These are phyloP conservation scores for Ruditapes philippinarum DNA, from an alignment of 1,140 invertebrate genomes.

Conservation along the genomic window DNA sequence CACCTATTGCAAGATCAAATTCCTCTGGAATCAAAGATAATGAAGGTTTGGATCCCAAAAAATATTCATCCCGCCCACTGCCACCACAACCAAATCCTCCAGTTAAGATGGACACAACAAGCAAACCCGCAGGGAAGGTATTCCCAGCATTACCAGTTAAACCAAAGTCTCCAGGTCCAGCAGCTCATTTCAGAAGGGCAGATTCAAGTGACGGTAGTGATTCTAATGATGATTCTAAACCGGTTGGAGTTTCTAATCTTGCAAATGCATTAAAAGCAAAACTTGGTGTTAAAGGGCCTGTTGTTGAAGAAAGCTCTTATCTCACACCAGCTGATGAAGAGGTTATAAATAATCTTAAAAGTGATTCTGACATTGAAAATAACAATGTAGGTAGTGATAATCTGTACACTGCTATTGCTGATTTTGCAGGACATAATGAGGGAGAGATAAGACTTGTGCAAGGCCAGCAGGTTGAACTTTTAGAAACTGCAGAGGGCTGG, in stretches of 20 bases:
- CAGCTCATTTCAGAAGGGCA: neutral
- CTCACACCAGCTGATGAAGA: neutral
- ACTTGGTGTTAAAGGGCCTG: neutral
- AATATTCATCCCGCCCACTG: conserved; percentile 48
- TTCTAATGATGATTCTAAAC: neutral
- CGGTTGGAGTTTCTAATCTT: conserved; percentile 29
- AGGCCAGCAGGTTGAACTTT: conserved; percentile 64
- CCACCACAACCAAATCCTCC: conserved; percentile 41
- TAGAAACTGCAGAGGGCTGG: conserved; percentile 72
- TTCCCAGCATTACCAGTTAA: conserved; percentile 27
- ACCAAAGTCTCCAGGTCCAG: neutral
- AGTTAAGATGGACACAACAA: neutral
- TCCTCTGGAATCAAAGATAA: neutral
- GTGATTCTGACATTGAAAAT: conserved; percentile 39
- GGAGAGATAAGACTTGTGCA: conserved; percentile 57
- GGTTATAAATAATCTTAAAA: neutral
- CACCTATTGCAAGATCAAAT: neutral
- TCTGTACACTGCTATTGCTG: conserved; percentile 61
- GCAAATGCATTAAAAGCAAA: conserved; percentile 65
- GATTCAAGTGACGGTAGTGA: conserved; percentile 3
- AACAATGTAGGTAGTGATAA: conserved; percentile 47
- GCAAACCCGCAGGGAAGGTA: conserved; percentile 18
- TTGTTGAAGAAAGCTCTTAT: neutral
- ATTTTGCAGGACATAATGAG: conserved; percentile 57
- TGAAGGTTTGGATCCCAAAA: conserved; percentile 24